Evolutionary conservation across 2,113 vertebrate genomes (phyloP).

Genomic region (Chloropsis cyanopogon): DNA sequence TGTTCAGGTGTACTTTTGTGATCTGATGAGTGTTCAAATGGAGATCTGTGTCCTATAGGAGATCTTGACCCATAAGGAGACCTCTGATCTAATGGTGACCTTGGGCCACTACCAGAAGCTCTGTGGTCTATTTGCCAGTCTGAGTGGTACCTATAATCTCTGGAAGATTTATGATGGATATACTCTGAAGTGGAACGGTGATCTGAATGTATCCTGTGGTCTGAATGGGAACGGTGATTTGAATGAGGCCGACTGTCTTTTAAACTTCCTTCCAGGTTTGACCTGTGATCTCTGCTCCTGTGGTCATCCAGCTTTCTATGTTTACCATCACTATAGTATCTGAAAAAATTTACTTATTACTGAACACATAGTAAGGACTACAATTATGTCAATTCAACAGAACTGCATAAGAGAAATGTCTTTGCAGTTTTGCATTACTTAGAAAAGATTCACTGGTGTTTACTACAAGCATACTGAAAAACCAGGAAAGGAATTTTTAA

Average conservation of each 20-base stretch:
- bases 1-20: constrained; percentile 96
- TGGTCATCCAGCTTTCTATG: constrained; percentile 92
- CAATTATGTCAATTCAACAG: constrained; percentile 12
- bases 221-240: constrained; percentile 81
- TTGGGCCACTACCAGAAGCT: constrained; percentile 83
- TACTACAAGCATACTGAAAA: neutral
- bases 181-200: constrained; percentile 80
- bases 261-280: constrained; percentile 76
- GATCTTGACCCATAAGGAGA: constrained; percentile 90
- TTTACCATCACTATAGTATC: constrained; percentile 91
- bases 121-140: constrained; percentile 94
- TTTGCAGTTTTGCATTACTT: neutral
- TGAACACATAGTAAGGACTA: constrained; percentile 13
- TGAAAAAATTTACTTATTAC: constrained; percentile 53
- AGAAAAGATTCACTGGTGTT: neutral
- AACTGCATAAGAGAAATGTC: neutral
- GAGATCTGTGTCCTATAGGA: constrained; percentile 85
- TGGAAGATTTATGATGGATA: constrained; percentile 81
- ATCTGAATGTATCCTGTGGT: constrained; percentile 82
- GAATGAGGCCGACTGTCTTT: constrained; percentile 83
- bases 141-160: constrained; percentile 91
- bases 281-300: constrained; percentile 87
- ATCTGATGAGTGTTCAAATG: constrained; percentile 92
- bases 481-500: neutral
- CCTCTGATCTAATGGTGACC: constrained; percentile 89